Evolutionary conservation across 2,888 invertebrate species (phyloP).

Genomic region (Globia sparganii): DNA sequence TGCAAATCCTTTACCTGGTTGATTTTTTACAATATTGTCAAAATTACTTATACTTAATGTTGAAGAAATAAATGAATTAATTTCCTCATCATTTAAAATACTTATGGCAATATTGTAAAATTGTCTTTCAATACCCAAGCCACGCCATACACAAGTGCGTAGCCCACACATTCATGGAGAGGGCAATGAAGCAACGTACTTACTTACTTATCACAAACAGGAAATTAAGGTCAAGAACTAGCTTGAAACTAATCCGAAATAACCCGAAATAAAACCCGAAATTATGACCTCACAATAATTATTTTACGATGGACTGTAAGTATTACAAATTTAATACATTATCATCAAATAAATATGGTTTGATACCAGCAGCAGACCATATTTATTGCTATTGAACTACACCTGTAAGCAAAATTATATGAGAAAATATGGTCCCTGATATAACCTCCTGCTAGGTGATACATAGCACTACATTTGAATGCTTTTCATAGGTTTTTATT

Average conservation of each 20-base stretch:
- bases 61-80: not conserved
- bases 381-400: not conserved
- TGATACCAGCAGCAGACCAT: not conserved
- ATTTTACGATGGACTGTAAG: not conserved
- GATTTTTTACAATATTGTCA: not conserved
- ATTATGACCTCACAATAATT: not conserved
- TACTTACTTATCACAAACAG: not conserved
- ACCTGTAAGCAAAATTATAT: not conserved
- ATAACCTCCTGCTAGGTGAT: not conserved
- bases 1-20: not conserved
- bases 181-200: not conserved
- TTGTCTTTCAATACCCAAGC: not conserved
- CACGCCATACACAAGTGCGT: too few relatives aligned
- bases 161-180: too few relatives aligned
- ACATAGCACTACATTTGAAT: slow-evolving; percentile 1
- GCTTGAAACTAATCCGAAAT: not conserved
- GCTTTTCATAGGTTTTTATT: not conserved
- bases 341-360: not conserved
- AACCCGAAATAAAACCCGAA: too few relatives aligned
- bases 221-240: not conserved
- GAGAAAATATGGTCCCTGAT: not conserved
- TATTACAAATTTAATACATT: not conserved
- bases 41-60: not conserved
- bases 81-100: not conserved
- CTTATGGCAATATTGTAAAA: not conserved